These are phyloP conservation scores for Neocrepidodera transversa DNA, from an alignment of 2,888 invertebrate genomes.

Conservation along the genomic window DNA sequence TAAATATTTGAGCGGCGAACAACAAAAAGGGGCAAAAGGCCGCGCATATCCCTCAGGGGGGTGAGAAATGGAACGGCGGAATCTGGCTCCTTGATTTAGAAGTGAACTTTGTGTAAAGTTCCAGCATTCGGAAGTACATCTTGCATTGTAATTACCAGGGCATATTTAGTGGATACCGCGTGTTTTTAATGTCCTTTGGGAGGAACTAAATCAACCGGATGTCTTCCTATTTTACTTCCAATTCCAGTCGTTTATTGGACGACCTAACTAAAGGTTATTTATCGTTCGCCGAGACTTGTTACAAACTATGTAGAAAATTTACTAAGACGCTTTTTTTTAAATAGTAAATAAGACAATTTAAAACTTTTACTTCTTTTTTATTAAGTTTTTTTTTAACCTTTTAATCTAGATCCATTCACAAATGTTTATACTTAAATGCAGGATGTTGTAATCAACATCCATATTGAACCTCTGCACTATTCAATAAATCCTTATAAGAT, in stretches of 20 bases:
- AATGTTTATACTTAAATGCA: no score
- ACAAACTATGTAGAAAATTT: no score
- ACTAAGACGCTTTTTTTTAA: no score
- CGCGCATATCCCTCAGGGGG: constrained; percentile 40
- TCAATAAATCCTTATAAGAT: constrained; percentile 30
- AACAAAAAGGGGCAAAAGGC: constrained; percentile 46
- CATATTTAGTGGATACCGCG: constrained; percentile 58
- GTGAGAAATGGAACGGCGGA: constrained; percentile 40
- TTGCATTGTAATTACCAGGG: constrained; percentile 54
- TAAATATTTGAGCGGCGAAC: constrained; percentile 46
- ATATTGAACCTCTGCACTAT: constrained; percentile 8
- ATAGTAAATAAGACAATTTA: no score
- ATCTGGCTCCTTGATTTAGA: constrained; percentile 50
- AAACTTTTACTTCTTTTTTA: no score
- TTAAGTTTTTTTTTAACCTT: no score
- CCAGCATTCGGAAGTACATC: constrained; percentile 52
- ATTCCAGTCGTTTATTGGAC: constrained; percentile 44
- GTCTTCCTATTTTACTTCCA: constrained; percentile 57
- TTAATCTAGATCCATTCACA: no score
- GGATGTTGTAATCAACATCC: no score
- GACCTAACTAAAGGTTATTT: neutral
- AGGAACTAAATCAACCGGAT: constrained; percentile 54
- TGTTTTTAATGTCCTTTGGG: constrained; percentile 57
- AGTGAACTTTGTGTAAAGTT: constrained; percentile 52
- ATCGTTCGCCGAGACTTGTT: no score